Conservation (phyloP, 2,113 vertebrate species). For the Lophotis ruficrista region DNA sequence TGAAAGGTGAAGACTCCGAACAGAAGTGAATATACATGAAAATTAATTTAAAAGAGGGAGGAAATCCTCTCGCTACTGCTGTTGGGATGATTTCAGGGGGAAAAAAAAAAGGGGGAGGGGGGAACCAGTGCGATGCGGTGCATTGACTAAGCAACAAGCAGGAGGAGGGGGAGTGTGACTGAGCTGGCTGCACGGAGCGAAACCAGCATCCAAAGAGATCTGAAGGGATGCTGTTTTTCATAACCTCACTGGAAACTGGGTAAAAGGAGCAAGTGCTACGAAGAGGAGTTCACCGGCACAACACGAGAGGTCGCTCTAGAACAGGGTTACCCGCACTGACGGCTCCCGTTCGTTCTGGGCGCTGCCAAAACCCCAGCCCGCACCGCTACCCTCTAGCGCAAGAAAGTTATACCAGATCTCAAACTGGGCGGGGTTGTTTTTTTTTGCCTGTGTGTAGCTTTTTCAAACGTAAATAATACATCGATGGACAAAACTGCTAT, state of each 20-base stretch:
- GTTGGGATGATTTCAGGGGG: background rate
- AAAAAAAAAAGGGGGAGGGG: background rate
- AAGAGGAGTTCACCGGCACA: background rate
- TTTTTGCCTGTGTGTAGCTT: background rate
- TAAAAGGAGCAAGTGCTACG: background rate
- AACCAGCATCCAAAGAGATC: background rate
- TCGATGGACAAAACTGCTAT: background rate
- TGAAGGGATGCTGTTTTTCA: background rate
- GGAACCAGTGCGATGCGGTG: background rate
- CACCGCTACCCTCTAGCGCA: too few relatives aligned
- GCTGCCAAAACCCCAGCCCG: too few relatives aligned
- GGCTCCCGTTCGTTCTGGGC: accelerated
- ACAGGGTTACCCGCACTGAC: background rate
- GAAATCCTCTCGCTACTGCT: background rate
- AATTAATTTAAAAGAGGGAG: slow-evolving; percentile 56
- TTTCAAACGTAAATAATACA: background rate
- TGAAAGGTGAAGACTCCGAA: slow-evolving; percentile 44
- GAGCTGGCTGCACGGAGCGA: background rate
- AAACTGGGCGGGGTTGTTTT: background rate
- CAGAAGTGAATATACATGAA: slow-evolving; percentile 28
- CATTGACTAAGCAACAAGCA: background rate
- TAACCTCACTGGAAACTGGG: background rate
- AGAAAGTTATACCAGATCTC: background rate
- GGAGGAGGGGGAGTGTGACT: background rate
- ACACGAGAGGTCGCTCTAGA: slow-evolving; percentile 40